phyloP scores from a whole-genome alignment of 2,113 vertebrate genomes.

The Callipepla squamata region DNA sequence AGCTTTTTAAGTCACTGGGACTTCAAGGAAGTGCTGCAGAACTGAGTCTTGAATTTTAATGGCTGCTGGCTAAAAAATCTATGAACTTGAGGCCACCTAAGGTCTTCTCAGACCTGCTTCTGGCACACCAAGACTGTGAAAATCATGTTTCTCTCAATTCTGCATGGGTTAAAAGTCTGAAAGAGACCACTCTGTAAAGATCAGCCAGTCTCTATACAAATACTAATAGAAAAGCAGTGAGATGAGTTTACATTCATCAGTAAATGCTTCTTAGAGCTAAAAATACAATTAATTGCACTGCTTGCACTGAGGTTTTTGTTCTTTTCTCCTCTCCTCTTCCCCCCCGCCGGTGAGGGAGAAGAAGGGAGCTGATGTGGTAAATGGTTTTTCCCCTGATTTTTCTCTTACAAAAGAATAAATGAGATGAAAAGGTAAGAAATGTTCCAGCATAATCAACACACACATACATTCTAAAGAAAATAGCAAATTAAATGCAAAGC shows the following conservation, averaged over 20 bases:
- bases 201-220: not conserved
- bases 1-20: not conserved
- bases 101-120: not conserved
- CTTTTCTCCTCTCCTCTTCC: not conserved
- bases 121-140: not conserved
- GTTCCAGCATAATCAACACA: slow-evolving; percentile 66
- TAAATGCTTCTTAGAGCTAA: slow-evolving; percentile 42
- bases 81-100: not conserved
- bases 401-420: slow-evolving; percentile 67
- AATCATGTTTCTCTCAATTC: not conserved
- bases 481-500: slow-evolving; percentile 72
- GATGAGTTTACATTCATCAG: not conserved
- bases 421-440: slow-evolving; percentile 62
- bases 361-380: slow-evolving; percentile 21
- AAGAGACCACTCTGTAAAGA: not conserved
- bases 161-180: not conserved
- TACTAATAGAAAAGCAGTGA: not conserved
- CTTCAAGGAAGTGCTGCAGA: not conserved
- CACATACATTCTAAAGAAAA: slow-evolving; percentile 62
- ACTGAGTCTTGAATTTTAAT: not conserved
- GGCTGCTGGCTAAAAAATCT: not conserved
- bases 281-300: slow-evolving; percentile 42
- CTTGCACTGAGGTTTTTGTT: slow-evolving; percentile 15
- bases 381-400: slow-evolving; percentile 47
- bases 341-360: not conserved